These are phyloP conservation scores for Meta bourneti DNA, from an alignment of 2,888 invertebrate genomes.

Conservation along the genomic window DNA sequence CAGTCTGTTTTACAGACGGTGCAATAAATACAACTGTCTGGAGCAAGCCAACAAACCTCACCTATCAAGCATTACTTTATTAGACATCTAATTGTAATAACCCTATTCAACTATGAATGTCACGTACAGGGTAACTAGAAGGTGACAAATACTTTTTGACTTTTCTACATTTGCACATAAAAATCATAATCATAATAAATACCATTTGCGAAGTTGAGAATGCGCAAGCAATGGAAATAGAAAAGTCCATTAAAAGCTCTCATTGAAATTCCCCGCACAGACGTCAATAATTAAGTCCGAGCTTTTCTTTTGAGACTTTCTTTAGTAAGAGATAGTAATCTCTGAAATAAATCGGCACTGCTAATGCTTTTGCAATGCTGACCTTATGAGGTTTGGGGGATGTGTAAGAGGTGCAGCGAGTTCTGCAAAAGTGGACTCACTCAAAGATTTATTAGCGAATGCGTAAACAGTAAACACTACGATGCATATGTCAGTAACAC, in stretches of 20 bases:
- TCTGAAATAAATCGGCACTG: conserved; percentile 68
- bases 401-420: conserved; percentile 24
- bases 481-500: neutral
- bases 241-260: conserved; percentile 69
- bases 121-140: conserved; percentile 73
- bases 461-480: neutral
- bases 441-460: no score
- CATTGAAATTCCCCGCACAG: conserved; percentile 74
- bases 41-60: conserved; percentile 39
- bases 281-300: conserved; percentile 75
- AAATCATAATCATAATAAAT: conserved; percentile 76
- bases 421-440: neutral
- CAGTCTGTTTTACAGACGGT: neutral
- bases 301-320: conserved; percentile 65
- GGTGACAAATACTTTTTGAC: conserved; percentile 74
- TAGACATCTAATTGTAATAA: conserved; percentile 60
- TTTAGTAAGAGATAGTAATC: conserved; percentile 67
- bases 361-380: conserved; percentile 42
- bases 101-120: conserved; percentile 50
- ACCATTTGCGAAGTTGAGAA: conserved; percentile 64
- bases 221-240: conserved; percentile 72
- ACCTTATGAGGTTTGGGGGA: neutral
- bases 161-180: conserved; percentile 71
- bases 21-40: conserved; percentile 26
- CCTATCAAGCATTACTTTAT: conserved; percentile 49